Evolutionary conservation across 2,888 invertebrate genomes (phyloP).

Genomic region (Drosophila greeni): DNA sequence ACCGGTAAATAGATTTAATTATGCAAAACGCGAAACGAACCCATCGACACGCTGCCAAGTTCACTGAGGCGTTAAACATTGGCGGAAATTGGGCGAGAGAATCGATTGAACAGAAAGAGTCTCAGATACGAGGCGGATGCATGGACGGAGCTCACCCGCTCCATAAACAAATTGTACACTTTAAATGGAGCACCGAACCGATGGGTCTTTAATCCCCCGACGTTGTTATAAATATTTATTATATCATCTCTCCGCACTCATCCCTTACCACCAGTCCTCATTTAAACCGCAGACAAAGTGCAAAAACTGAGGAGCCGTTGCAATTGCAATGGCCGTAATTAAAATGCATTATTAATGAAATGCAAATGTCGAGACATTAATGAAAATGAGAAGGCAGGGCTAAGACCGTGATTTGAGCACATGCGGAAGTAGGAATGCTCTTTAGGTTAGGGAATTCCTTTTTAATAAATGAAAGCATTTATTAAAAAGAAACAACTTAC

Average conservation of each 20-base stretch:
- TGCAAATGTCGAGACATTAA: slow-evolving; percentile 65
- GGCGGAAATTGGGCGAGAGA: slow-evolving; percentile 63
- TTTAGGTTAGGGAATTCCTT: neutral
- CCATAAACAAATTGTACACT: slow-evolving; percentile 58
- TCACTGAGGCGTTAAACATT: slow-evolving; percentile 60
- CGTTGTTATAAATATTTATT: slow-evolving; percentile 67
- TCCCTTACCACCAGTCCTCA: neutral
- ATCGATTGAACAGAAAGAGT: slow-evolving; percentile 32
- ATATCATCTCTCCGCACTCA: slow-evolving; percentile 47
- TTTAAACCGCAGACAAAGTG: slow-evolving; percentile 41
- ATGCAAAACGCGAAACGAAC: slow-evolving; percentile 55
- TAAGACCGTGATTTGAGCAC: neutral
- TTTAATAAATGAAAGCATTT: no score
- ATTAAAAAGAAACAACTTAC: no score
- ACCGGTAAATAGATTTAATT: slow-evolving; percentile 62
- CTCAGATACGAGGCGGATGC: neutral
- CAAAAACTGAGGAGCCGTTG: slow-evolving; percentile 29
- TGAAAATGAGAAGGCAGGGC: slow-evolving; percentile 37
- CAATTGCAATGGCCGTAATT: slow-evolving; percentile 53
- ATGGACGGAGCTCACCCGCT: slow-evolving; percentile 1
- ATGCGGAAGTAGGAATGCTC: neutral
- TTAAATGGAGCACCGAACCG: slow-evolving; percentile 46
- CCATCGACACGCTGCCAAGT: slow-evolving; percentile 46
- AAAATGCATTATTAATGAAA: slow-evolving; percentile 72
- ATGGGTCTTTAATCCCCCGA: slow-evolving; percentile 46